Percentiles rank a stretch among this genome's conserved stretches.
Conservation (phyloP, 2,113 vertebrate species). For the Calypte anna region DNA sequence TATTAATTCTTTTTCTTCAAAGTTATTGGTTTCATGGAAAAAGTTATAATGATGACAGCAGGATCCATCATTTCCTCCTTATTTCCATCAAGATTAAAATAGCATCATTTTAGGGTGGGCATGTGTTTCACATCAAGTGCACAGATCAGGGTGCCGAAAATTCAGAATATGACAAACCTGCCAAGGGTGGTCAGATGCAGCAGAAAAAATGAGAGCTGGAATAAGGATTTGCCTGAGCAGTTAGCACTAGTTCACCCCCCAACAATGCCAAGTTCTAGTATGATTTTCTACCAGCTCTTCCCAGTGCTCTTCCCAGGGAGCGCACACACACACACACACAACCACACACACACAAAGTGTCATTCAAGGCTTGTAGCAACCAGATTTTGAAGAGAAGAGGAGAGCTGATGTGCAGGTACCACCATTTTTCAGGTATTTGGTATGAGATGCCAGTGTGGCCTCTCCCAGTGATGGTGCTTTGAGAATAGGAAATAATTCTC, state of each 20-base stretch:
- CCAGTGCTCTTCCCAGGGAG: not conserved
- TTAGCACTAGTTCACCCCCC: not conserved
- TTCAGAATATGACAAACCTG: not conserved
- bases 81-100: not conserved
- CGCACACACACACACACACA: too few species aligned
- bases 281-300: not conserved
- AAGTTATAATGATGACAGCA: not conserved
- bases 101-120: not conserved
- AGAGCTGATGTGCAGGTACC: not conserved
- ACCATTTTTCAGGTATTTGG: not conserved
- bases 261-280: not conserved
- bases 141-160: not conserved
- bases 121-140: not conserved
- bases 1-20: not conserved
- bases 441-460: not conserved
- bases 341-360: not conserved
- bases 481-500: not conserved
- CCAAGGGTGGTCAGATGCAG: not conserved
- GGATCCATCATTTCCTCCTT: not conserved
- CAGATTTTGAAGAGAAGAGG: not conserved
- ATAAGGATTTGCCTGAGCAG: not conserved
- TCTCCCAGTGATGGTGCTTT: not conserved
- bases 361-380: not conserved
- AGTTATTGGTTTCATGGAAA: not conserved
- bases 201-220: not conserved